Base-by-base conservation (phyloP, 2,113 vertebrate genomes). In the Pundamilia nyererei region DNA sequence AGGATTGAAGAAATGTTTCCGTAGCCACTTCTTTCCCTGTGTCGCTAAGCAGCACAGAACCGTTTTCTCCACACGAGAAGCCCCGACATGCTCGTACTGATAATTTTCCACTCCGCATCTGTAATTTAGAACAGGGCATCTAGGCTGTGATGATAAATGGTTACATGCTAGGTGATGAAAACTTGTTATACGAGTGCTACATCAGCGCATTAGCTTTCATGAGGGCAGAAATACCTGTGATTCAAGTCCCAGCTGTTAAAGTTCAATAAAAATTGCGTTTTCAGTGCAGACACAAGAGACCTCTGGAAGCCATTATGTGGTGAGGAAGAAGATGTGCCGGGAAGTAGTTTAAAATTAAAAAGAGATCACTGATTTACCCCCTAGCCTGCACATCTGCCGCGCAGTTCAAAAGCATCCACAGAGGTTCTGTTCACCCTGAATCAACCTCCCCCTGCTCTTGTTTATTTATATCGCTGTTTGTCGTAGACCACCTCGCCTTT, bases 221-320 rank as follows among this genome's bases (percentile, higher is more conserved):
- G 0, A 79, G 70, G 3, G 45, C 31, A 6, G 3, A 38, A 21
- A 68, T 26, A 26, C 62, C 14, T 15, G 21, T 60, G 6, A 29
- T 13, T 4, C 62, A 83, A 38, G 75, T 82, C 51, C 10, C 4
- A 42, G 14, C 47, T 75, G 45, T 53, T 54, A 10, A 24, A 53
- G 60, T 15, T 75, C 35, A 82, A 15, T 29, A 12, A 51, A 47
- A 33, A 51, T 56, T 33, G 55, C 2, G 1, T 65, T 70, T 65
- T 68, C 35, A n/a, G 51, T 10, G 51, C 45, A 84, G 51, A 82
- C 56, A 6, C 21, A 80, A 10, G 35, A 53, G 42, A 14, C 51
- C 60, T 93, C 94, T 96, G 91, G 90, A 93, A 91, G 54, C 47
- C 60, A 94, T 94, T 93, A 92, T 51, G 35, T 21, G 40, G 72